Conservation (phyloP, 2,888 invertebrate genomes). For the Bombylius major region DNA sequence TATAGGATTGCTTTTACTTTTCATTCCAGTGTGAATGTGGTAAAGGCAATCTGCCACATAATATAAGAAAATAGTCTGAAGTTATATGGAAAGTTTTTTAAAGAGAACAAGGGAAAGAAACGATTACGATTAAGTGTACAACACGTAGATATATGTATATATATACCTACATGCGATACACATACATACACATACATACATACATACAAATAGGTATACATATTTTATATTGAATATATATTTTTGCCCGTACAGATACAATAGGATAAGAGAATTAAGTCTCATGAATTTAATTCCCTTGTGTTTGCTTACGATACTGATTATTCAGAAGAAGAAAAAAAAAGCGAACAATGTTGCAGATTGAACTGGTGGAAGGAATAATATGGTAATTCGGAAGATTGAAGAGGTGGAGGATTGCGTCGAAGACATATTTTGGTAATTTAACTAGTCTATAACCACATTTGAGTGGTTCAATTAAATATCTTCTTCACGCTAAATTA, state of each 20-base stretch:
- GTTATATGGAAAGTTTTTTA: no score
- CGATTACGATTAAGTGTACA: no score
- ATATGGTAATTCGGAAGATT: not conserved
- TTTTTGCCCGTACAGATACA: no score
- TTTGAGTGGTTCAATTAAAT: not conserved
- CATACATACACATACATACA: no score
- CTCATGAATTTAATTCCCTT: slow-evolving; percentile 8
- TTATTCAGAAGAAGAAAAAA: not conserved
- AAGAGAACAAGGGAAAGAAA: no score
- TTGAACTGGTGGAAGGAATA: not conserved
- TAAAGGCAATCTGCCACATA: not conserved
- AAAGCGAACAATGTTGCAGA: not conserved
- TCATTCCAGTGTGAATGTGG: not conserved
- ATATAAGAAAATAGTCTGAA: no score
- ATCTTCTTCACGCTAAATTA: not conserved
- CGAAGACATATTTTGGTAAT: not conserved
- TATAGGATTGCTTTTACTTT: slow-evolving; percentile 19
- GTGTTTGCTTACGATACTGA: not conserved
- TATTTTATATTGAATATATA: no score
- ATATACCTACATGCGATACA: not conserved
- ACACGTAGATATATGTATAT: no score
- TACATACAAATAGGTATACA: no score
- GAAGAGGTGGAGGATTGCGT: not conserved
- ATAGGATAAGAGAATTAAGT: slow-evolving; percentile 7
- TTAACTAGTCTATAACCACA: not conserved